Evolutionary conservation across 2,888 invertebrate species (phyloP), one percentile per base, ranked within the genome.

Genomic region (Caenorhabditis drosophilae): DNA sequence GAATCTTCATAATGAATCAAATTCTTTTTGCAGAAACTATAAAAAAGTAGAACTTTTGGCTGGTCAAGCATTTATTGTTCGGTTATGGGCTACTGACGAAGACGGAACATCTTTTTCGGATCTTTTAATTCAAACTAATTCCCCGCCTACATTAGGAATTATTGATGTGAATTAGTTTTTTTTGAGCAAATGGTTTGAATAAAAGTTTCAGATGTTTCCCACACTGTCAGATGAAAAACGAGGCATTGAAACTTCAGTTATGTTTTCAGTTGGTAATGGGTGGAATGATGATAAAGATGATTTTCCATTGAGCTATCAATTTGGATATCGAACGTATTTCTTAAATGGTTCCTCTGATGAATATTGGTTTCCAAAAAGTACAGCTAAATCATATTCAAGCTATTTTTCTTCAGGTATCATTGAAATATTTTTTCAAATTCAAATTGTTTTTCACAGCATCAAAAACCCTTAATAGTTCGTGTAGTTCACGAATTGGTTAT

Each of bases 231-330:
- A n/a, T n/a, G n/a, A n/a, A n/a, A n/a, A n/a, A n/a, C n/a, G n/a
- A n/a, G n/a, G n/a, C n/a, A n/a, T n/a, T n/a, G 54, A 54, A 41
- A 60, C 56, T 36, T 52, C 61, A 2, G 40, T 69, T 0, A 69
- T 48, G 9, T 61, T 66, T 25, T 50, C 64, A 11, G 60, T 69
- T n/a, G 69, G 69, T 4, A 66, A 69, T 38, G 66, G 64, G 1
- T 69, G 69, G 69, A 59, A 56, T 36, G 68, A 68, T 18, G 66
- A 66, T 27, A 59, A 50, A 25, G 61, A 58, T 11, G 67, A 67
- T 23, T 40, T 55, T 4, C 67, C 67, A n/a, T 34, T 67, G 18
- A 55, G 46, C 4, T 67, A 61, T 44, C 57, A 61, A 22, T 67
- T 67, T 16, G 67, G 67, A 2, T 53, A 53, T 4, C 54, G 38